phyloP scores from a whole-genome alignment of 2,113 vertebrate species.

The Sciurus niger region DNA sequence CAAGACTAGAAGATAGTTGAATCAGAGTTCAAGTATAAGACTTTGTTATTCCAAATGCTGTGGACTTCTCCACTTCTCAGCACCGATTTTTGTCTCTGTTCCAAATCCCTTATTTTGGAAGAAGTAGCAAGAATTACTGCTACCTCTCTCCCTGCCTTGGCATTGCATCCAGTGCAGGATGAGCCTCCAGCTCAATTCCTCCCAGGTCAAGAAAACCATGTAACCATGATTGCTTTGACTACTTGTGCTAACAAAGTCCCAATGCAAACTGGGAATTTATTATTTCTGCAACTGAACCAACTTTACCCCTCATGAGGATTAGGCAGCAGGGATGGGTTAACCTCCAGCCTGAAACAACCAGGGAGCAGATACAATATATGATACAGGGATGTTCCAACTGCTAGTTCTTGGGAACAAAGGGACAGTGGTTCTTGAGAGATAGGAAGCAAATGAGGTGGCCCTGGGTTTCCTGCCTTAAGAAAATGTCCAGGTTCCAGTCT shows the following conservation, averaged over 20 bases:
- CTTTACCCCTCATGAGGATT: background rate
- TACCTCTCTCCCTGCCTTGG: background rate
- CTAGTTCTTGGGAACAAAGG: background rate
- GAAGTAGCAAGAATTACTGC: background rate
- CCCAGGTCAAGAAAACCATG: background rate
- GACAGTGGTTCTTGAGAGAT: background rate
- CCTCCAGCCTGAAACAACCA: background rate
- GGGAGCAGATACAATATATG: background rate
- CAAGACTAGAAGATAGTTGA: background rate
- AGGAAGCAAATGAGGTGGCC: background rate
- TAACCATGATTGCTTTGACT: background rate
- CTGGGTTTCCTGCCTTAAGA: background rate
- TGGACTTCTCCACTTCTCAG: background rate
- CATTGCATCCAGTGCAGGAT: background rate
- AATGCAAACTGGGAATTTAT: background rate
- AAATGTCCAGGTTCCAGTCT: background rate
- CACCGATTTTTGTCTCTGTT: background rate
- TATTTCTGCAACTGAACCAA: background rate
- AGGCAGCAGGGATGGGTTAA: background rate
- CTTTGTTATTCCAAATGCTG: background rate
- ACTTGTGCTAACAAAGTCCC: background rate
- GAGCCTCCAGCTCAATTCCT: background rate
- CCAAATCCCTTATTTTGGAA: background rate
- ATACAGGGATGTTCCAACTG: background rate
- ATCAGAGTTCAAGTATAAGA: background rate